Evolutionary conservation across 1,140 invertebrate species (phyloP).

Genomic region (Leptinotarsa defecta): DNA sequence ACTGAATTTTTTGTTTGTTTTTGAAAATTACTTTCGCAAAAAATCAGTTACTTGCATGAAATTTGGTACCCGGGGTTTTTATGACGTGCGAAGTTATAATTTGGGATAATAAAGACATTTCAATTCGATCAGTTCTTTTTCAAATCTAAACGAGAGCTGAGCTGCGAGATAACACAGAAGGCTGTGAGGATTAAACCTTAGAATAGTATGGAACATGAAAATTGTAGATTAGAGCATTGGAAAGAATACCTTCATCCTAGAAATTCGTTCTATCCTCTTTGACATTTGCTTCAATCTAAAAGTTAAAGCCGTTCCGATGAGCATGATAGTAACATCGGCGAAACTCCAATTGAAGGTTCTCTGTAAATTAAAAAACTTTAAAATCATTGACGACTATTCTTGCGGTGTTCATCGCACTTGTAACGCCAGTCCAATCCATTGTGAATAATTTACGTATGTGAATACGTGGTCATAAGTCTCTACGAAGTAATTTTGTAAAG

Average conservation of each 20-base stretch:
- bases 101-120: no score
- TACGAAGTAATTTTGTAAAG: slow-evolving; percentile 14
- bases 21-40: no score
- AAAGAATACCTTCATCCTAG: slow-evolving; percentile 20
- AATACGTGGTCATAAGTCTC: slow-evolving; percentile 17
- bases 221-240: no score
- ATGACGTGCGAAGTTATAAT: no score
- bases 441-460: slow-evolving; percentile 5
- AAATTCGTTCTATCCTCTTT: slow-evolving; percentile 17
- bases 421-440: slow-evolving; percentile 19
- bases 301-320: slow-evolving; percentile 34
- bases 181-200: no score
- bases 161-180: no score
- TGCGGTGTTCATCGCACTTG: slow-evolving; percentile 9
- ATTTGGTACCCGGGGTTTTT: no score
- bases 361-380: slow-evolving; percentile 35
- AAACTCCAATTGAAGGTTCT: slow-evolving; percentile 40
- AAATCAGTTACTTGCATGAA: no score
- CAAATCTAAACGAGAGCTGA: no score
- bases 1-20: no score
- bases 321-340: slow-evolving; percentile 38
- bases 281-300: slow-evolving; percentile 36
- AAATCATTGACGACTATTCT: slow-evolving; percentile 4
- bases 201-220: no score
- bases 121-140: no score